Base-by-base conservation (phyloP, 2,888 invertebrate genomes). In the Drosophila glabriapex region DNA sequence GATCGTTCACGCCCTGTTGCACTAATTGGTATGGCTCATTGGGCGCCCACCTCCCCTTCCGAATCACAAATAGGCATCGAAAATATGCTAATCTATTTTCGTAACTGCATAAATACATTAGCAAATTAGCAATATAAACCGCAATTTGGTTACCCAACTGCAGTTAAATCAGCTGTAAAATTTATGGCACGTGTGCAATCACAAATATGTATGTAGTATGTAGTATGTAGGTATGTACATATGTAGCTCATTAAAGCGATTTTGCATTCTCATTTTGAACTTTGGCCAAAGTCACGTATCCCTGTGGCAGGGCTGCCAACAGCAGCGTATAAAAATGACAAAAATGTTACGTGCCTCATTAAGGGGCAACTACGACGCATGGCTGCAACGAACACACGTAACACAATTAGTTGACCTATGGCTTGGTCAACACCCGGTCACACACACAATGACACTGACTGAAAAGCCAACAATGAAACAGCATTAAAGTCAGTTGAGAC, bases 281-380 rank as follows among this genome's bases (percentile, higher is more conserved):
- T 71, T 54, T 53, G 49, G 49, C 43, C 62, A 10, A 19, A 75
- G 90, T 82, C 85, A 86, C 85, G 85, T 85, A 78, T 29, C 58
- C 49, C 16, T 78, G 85, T 55, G 82, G 85, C 62, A 70, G 37
- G 6, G 63, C 28, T 25, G 52, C 53, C 61, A 12, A 39, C 55
- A 58, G 68, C 66, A 70, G 68, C 68, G 77, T 66, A 73, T 59
- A 82, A 89, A 87, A 87, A 87, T 82, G 82, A 77, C 77, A 88
- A 82, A 82, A 70, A 67, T 68, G 73, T 70, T 78, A 86, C 85
- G 85, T 90, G 89, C 73, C 90, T 88, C 90, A 86, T 90, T 85
- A 78, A 55, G 64, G 56, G 35, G 71, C 60, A 39, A 54, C 52
- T 25, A 43, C 37, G 56, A 22, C 28, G 50, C 43, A 41, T 63